Base-by-base conservation (phyloP, 2,113 vertebrate genomes). In the Ardeotis arabs region DNA sequence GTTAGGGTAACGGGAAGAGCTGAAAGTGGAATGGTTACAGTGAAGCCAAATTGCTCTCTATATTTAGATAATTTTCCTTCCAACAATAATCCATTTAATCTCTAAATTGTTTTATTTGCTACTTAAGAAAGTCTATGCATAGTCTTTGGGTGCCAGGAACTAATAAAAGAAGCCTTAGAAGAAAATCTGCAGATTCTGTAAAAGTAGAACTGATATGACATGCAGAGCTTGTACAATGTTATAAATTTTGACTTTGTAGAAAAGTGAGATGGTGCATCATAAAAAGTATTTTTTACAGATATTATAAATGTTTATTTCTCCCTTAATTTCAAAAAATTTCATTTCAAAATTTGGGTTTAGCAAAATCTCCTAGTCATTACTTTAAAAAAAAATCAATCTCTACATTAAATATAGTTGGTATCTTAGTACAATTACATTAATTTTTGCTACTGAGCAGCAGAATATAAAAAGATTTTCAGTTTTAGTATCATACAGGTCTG, bases 101-200 rank as follows among this genome's bases (percentile, higher is more conserved):
- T 75, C 63, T 92, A 84, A 96, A 94, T 86, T 92, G 70, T 95
- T 96, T 94, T 93, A 93, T 93, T 96, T 97, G 49, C 62, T 67
- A 81, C 44, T 95, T 67, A 52, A 80, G 62, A 89, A 93, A 62
- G 41, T 58, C 49, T 86, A 92, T 94, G 52, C 83, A 70, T 89
- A 72, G 90, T 89, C 83, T 93, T 74, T 75, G 45, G 59, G 41
- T 87, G 69, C 80, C 84, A 95, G 56, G 53, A 94, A 73, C 68
- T 90, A 96, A 96, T 47, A 62, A 95, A 95, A 91, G 81, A 92
- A 93, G 27, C 14, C 49, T 87, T 56, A 50, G 49, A 79, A 91
- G 44, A 50, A 96, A 94, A 90, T 47, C 6, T 82, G 72, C 28
- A 68, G 62, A 75, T 84, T 90, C 68, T 83, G 25, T 75, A 89